Evolutionary conservation across 2,113 vertebrate genomes (phyloP).

Genomic region (Macrotis lagotis): DNA sequence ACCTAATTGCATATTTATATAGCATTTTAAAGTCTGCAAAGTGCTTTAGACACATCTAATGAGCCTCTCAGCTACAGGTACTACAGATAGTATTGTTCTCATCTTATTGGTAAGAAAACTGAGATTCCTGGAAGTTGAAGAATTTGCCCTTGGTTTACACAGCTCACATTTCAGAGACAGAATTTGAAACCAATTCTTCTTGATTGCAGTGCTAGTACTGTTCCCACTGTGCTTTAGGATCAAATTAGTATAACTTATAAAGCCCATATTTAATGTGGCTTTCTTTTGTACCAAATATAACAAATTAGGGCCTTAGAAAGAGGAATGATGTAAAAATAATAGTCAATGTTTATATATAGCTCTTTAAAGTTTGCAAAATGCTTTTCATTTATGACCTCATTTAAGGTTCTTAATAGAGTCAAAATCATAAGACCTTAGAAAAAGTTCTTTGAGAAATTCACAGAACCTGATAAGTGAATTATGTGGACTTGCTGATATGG

Average conservation of each 20-base stretch:
- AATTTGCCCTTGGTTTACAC: background rate
- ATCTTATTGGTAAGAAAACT: conserved; percentile 36
- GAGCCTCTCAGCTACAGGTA: background rate
- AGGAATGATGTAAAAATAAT: background rate
- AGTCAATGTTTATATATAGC: background rate
- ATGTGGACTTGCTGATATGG: conserved; percentile 59
- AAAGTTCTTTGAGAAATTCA: conserved; percentile 30
- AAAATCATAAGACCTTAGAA: conserved; percentile 29
- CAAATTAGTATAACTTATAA: background rate
- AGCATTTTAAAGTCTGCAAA: background rate
- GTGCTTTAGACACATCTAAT: background rate
- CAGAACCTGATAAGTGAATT: conserved; percentile 57
- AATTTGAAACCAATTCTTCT: background rate
- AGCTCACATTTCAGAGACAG: background rate
- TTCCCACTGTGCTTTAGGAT: background rate
- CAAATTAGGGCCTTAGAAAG: background rate
- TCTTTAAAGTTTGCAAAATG: background rate
- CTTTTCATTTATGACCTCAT: background rate
- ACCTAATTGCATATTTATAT: background rate
- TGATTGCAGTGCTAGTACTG: background rate
- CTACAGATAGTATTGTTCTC: background rate
- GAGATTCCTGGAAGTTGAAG: background rate
- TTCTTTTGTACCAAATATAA: background rate
- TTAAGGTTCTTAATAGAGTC: conserved; percentile 30
- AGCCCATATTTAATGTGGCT: background rate